phyloP scores from a whole-genome alignment of 2,888 invertebrate species.

The Eupithecia subfuscata region DNA sequence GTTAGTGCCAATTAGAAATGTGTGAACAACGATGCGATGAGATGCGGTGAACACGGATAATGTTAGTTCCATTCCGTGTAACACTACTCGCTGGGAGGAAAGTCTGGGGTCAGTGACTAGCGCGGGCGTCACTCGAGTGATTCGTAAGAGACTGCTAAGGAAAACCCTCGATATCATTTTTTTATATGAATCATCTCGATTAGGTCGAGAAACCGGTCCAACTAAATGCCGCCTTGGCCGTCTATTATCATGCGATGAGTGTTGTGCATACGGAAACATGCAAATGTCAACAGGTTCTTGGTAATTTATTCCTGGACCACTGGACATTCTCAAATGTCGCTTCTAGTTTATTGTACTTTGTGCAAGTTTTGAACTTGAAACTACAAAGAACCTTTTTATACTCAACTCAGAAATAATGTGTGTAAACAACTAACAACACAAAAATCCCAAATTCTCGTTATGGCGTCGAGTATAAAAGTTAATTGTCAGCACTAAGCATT shows the following conservation, averaged over 20 bases:
- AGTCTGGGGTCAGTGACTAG: conserved; percentile 63
- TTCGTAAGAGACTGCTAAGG: conserved; percentile 55
- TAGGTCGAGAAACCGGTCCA: conserved; percentile 37
- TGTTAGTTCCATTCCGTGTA: conserved; percentile 43
- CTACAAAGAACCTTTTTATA: conserved; percentile 1
- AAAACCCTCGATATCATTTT: conserved; percentile 50
- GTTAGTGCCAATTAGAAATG: conserved; percentile 57
- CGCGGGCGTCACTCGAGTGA: conserved; percentile 48
- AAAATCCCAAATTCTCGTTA: not conserved
- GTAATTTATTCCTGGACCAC: conserved; percentile 15
- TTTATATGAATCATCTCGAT: conserved; percentile 53
- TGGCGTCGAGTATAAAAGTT: not conserved
- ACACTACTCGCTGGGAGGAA: conserved; percentile 35
- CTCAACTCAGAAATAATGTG: not conserved
- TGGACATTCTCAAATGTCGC: conserved; percentile 9
- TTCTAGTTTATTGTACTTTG: conserved; percentile 9
- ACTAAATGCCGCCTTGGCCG: conserved; percentile 25
- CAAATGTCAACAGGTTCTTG: conserved; percentile 33
- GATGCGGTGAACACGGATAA: conserved; percentile 49
- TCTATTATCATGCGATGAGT: conserved; percentile 37
- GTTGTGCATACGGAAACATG: conserved; percentile 36
- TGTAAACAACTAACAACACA: not conserved
- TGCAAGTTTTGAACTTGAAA: not conserved
- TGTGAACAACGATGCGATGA: conserved; percentile 55
- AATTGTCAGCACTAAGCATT: not conserved